These are phyloP conservation scores for Tiliacea citrago DNA, from an alignment of 2,888 invertebrate genomes.

Conservation along the genomic window DNA sequence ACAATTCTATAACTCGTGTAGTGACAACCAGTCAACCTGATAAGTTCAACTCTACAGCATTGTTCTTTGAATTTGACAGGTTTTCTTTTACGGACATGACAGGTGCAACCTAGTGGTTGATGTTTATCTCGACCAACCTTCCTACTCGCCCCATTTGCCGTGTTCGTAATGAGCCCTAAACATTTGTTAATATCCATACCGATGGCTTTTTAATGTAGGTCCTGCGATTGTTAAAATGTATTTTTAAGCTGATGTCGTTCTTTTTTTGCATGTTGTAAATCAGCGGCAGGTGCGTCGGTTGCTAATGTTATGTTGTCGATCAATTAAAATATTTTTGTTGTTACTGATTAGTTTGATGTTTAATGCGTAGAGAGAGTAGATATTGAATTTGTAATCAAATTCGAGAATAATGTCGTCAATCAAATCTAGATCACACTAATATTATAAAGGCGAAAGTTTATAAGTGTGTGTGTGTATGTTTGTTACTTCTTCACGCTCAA, in stretches of 20 bases:
- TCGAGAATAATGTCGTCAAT: not conserved
- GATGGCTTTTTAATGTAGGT: slow-evolving; percentile 84
- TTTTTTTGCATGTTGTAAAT: slow-evolving; percentile 65
- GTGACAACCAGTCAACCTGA: slow-evolving; percentile 21
- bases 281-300: slow-evolving; percentile 61
- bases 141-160: slow-evolving; percentile 60
- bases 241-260: slow-evolving; percentile 68
- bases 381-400: not conserved
- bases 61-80: slow-evolving; percentile 36
- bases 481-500: too few species aligned
- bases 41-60: not conserved
- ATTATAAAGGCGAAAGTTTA: too few species aligned
- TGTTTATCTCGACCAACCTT: slow-evolving; percentile 66
- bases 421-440: not conserved
- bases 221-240: slow-evolving; percentile 65
- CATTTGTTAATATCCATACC: slow-evolving; percentile 83
- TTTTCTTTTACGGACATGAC: slow-evolving; percentile 53
- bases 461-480: too few species aligned
- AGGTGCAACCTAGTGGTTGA: slow-evolving; percentile 66
- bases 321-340: slow-evolving; percentile 47
- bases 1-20: slow-evolving; percentile 5
- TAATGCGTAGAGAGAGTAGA: not conserved
- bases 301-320: slow-evolving; percentile 28
- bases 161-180: slow-evolving; percentile 82
- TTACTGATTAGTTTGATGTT: slow-evolving; percentile 24